Conservation (phyloP, 2,888 invertebrate species). For the Paralinhomoeus sp. region DNA sequence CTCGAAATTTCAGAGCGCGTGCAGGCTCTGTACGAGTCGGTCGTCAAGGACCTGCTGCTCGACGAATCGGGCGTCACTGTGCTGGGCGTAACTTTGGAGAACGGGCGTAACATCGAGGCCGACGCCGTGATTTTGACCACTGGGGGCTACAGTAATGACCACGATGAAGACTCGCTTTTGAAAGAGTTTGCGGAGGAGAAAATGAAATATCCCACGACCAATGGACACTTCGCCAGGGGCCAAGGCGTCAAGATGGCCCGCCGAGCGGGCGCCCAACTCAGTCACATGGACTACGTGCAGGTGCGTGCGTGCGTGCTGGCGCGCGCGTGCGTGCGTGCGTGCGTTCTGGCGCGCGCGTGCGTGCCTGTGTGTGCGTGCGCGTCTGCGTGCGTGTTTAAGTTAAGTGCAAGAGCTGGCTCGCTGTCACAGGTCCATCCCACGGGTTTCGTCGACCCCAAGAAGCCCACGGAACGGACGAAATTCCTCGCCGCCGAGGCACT, state of each 20-base stretch:
- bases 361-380: no score
- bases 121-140: slow-evolving; percentile 20
- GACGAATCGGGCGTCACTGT: neutral
- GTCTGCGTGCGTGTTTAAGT: neutral
- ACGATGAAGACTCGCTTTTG: slow-evolving; percentile 13
- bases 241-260: slow-evolving; percentile 1
- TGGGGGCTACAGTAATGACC: slow-evolving; percentile 23
- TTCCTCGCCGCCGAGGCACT: slow-evolving; percentile 25
- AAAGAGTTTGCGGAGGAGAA: slow-evolving; percentile 14
- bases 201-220: slow-evolving; percentile 18
- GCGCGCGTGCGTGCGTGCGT: no score
- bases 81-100: no score
- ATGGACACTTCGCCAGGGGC: slow-evolving; percentile 19
- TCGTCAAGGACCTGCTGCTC: neutral
- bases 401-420: no score
- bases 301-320: no score
- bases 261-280: slow-evolving; percentile 19
- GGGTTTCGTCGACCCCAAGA: slow-evolving; percentile 22
- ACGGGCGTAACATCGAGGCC: no score
- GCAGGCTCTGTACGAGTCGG: neutral
- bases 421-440: slow-evolving; percentile 21
- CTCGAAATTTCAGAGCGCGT: neutral
- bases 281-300: slow-evolving; percentile 21
- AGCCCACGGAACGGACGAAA: slow-evolving; percentile 17
- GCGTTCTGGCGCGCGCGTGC: no score